Evolutionary conservation across 2,113 vertebrate genomes (phyloP).

Genomic region (Anas platyrhynchos): DNA sequence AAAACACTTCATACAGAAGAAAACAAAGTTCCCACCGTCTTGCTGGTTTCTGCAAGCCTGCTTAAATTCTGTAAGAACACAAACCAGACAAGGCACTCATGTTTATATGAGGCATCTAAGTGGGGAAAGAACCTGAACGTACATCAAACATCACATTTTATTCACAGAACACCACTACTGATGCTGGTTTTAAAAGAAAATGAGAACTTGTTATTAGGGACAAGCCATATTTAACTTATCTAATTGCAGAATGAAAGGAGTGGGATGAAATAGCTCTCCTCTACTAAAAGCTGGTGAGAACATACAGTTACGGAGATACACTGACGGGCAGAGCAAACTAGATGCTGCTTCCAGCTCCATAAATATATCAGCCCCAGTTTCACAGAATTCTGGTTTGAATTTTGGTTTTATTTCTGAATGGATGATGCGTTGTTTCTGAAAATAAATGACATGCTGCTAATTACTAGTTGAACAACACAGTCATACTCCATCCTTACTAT

Average conservation of each 20-base stretch:
- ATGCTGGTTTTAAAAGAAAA: neutral
- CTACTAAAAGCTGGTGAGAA: neutral
- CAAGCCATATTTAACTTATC: neutral
- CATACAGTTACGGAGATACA: neutral
- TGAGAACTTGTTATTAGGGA: neutral
- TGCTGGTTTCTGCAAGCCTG: neutral
- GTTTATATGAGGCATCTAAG: neutral
- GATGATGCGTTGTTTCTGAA: neutral
- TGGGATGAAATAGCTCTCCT: neutral
- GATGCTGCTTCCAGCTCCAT: neutral
- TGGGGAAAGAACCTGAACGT: neutral
- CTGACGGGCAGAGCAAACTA: neutral
- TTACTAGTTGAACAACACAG: neutral
- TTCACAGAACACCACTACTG: neutral
- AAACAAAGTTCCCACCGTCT: neutral
- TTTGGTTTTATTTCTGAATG: neutral
- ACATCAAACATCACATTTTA: neutral
- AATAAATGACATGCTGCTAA: neutral
- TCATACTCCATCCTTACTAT: neutral
- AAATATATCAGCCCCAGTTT: neutral
- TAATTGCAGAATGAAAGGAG: neutral
- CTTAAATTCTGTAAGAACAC: neutral
- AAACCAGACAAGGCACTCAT: neutral
- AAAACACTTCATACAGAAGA: neutral
- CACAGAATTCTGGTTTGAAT: neutral